Percentiles rank a stretch among this genome's conserved stretches.
Conservation (phyloP, 2,888 invertebrate genomes). For the Dorcus hopei region DNA sequence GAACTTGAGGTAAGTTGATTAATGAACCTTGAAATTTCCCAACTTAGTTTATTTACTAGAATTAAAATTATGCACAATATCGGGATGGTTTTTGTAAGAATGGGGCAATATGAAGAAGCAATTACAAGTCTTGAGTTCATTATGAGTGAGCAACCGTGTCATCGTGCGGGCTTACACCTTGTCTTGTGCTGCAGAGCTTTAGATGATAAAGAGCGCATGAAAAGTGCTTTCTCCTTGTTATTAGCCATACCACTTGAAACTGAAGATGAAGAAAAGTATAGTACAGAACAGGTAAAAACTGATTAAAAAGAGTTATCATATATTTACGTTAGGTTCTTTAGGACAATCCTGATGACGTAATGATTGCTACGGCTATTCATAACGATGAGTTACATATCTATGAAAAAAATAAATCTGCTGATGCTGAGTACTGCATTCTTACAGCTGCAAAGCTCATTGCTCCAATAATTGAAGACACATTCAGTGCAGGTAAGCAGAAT, state of each 20-base stretch:
- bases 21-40: neutral
- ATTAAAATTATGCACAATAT: slow-evolving; percentile 98
- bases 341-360: slow-evolving; percentile 47
- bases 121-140: slow-evolving; percentile 96
- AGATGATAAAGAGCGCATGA: slow-evolving; percentile 90
- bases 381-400: slow-evolving; percentile 72
- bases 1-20: slow-evolving; percentile 68
- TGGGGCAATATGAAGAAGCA: slow-evolving; percentile 96
- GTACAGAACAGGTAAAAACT: slow-evolving; percentile 42
- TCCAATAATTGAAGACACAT: slow-evolving; percentile 71
- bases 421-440: slow-evolving; percentile 79
- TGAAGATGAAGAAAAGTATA: slow-evolving; percentile 76
- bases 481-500: slow-evolving; percentile 56
- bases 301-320: neutral
- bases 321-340: slow-evolving; percentile 22
- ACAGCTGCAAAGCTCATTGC: slow-evolving; percentile 88
- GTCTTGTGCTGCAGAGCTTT: slow-evolving; percentile 86
- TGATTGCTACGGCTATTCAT: slow-evolving; percentile 64
- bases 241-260: slow-evolving; percentile 82
- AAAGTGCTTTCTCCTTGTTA: slow-evolving; percentile 85
- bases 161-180: slow-evolving; percentile 75
- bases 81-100: slow-evolving; percentile 87
- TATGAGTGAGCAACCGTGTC: slow-evolving; percentile 90
- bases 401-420: slow-evolving; percentile 66
- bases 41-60: slow-evolving; percentile 47